phyloP scores from a whole-genome alignment of 2,113 vertebrate genomes.

The Cricetomys ansorgei region DNA sequence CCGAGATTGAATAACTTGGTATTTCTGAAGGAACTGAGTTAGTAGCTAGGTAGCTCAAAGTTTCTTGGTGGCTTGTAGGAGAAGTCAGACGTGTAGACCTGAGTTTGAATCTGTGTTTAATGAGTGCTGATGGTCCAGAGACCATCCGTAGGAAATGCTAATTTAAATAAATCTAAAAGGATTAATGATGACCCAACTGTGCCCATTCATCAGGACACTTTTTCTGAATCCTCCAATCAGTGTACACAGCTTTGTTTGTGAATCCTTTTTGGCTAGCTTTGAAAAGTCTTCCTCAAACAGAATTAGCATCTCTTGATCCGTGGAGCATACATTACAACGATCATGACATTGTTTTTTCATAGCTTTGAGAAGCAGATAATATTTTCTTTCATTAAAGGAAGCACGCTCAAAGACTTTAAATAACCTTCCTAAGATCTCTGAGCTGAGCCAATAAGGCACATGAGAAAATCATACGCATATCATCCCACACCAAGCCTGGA shows the following conservation, averaged over 20 bases:
- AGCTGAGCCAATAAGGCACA: not conserved
- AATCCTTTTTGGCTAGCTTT: not conserved
- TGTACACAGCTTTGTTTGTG: not conserved
- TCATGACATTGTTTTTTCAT: not conserved
- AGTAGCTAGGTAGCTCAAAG: too few species aligned
- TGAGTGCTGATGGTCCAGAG: not conserved
- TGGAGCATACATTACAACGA: not conserved
- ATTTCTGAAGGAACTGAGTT: not conserved
- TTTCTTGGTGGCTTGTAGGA: not conserved
- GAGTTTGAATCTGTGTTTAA: not conserved
- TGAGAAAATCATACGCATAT: not conserved
- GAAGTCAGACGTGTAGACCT: not conserved
- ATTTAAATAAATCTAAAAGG: conserved; percentile 8
- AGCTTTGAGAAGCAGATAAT: not conserved
- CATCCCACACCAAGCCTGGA: not conserved
- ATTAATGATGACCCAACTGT: not conserved
- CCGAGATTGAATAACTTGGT: not conserved
- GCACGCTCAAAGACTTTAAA: not conserved
- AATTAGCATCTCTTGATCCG: not conserved
- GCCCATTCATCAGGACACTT: not conserved
- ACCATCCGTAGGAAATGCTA: not conserved
- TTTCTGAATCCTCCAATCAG: not conserved
- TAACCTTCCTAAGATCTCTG: not conserved
- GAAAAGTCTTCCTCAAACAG: not conserved
- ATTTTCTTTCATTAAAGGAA: not conserved